Base-by-base conservation (phyloP, 2,888 invertebrate genomes). In the Patella ulyssiponensis region DNA sequence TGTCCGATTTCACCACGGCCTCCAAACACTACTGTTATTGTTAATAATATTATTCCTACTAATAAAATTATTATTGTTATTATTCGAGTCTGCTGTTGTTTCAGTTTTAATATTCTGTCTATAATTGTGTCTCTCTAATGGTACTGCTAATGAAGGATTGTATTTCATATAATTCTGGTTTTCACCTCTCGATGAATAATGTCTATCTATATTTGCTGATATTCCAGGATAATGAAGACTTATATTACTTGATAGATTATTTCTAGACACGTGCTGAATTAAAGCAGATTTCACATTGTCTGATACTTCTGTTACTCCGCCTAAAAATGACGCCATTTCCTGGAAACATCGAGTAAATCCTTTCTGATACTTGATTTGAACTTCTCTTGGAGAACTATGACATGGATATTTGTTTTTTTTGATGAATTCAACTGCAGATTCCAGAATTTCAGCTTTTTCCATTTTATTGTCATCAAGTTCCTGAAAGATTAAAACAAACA, bases 391-490 rank as follows among this genome's bases (percentile, higher is more conserved):
- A 58, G 1, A 27, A 27, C n/a, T 20, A 11, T 3, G n/a, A 15
- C 4, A 11, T 44, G 44, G 0, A 64, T 15, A 20, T 64, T 64
- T 64, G 0, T 17, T 64, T 15, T 20, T 64, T 20, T 64, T 20
- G 20, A 64, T 14, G 1, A 64, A 64, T 20, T 64, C 64, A 20
- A 64, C 64, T 15, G 64, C 20, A 64, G 17, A 64, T 14, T 64
- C 64, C 20, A 64, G 20, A 64, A 64, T 64, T 64, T 64, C 64
- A 2, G 15, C 2, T 20, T 64, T 64, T 11, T 64, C 64, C 64
- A 20, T 64, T 20, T 64, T 64, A 64, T 64, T 64, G n/a, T 7
- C 64, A 64, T n/a, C n/a, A 20, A 64, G 64, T 20, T 64, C 64
- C 20, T n/a, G 11, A 1, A 20, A 20, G n/a, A n/a, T n/a, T 64